Conservation (phyloP, 2,113 vertebrate species). For the Micronisus gabar region DNA sequence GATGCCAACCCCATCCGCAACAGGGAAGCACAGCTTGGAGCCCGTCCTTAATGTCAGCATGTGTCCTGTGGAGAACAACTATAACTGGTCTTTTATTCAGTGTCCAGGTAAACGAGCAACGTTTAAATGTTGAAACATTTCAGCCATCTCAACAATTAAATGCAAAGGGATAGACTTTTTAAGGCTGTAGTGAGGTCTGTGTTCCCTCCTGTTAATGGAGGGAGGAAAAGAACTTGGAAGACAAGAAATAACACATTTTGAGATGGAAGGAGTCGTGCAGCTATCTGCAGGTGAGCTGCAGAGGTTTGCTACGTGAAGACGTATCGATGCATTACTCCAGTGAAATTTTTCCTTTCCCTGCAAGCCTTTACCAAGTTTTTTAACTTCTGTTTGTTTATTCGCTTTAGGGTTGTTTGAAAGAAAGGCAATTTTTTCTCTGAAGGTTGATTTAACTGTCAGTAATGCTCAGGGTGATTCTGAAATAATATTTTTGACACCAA, state of each 20-base stretch:
- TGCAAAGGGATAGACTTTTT: neutral
- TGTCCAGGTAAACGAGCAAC: conserved; percentile 82
- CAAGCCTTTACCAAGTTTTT: neutral
- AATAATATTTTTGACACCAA: neutral
- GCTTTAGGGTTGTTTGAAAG: neutral
- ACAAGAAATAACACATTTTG: neutral
- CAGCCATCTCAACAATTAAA: rapidly evolving
- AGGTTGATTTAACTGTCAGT: neutral
- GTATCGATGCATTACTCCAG: neutral
- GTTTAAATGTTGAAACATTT: rapidly evolving
- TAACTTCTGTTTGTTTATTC: neutral
- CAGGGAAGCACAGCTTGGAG: conserved; percentile 72
- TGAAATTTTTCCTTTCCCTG: neutral
- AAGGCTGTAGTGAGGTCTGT: neutral
- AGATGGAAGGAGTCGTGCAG: neutral
- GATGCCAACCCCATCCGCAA: conserved; percentile 63
- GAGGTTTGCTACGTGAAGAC: neutral
- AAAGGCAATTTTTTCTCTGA: neutral
- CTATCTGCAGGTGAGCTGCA: neutral
- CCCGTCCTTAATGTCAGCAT: conserved; percentile 88
- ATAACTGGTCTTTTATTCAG: conserved; percentile 96
- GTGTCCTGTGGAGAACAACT: conserved; percentile 82
- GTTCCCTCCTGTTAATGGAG: neutral
- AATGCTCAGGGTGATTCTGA: neutral
- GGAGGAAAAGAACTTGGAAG: neutral